These are phyloP conservation scores for Schizaphis graminum DNA, from an alignment of 2,888 invertebrate genomes.

Conservation along the genomic window DNA sequence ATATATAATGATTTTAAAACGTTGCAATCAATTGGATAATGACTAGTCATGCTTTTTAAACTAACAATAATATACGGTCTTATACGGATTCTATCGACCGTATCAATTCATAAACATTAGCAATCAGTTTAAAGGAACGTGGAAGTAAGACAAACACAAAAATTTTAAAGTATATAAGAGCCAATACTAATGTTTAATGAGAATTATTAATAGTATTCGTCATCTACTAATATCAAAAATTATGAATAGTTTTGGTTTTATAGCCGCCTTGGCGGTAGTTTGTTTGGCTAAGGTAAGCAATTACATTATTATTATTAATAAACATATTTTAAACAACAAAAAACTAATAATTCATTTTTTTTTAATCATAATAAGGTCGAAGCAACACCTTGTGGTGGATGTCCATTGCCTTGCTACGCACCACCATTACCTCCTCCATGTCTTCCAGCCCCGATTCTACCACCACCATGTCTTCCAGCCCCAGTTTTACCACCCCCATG, in stretches of 20 bases:
- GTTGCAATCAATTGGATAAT: neutral
- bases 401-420: neutral
- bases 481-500: neutral
- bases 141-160: conserved; percentile 21
- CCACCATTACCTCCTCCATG: neutral
- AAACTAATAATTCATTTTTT: neutral
- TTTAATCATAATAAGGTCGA: neutral
- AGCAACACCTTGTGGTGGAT: neutral
- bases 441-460: neutral
- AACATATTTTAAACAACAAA: neutral
- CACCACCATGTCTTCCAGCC: neutral
- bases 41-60: neutral
- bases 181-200: neutral
- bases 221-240: neutral
- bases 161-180: neutral
- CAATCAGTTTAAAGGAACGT: neutral
- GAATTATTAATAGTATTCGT: conserved; percentile 10
- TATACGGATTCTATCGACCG: neutral
- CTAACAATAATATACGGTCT: neutral
- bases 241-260: conserved; percentile 20
- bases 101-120: conserved; percentile 14
- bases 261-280: neutral
- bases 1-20: neutral
- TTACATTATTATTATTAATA: neutral
- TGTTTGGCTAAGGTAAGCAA: neutral